Base-by-base conservation (phyloP, 2,797 vertebrate genomes). In the Cetoscarus ocellatus region DNA sequence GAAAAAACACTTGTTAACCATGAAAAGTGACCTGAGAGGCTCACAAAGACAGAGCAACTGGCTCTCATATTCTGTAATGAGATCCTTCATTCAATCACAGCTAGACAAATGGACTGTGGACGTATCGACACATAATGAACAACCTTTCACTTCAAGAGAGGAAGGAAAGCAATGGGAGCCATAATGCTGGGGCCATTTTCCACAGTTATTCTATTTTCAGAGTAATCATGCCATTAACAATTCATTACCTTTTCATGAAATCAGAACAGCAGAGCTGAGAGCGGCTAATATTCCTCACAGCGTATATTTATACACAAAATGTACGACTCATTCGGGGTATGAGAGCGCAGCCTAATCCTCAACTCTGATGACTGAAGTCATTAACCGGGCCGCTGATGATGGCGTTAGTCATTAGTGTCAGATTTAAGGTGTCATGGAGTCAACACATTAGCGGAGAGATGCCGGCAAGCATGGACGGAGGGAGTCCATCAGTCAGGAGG, bases 191-290 rank as follows among this genome's bases (percentile, higher is more conserved):
- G 42, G 35, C 71, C 83, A 73, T 81, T 87, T 77, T 70, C 78
- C 72, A 77, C 55, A 58, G 79, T 81, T 85, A 80, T 85, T 75
- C 85, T 83, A 79, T 86, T 87, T 62, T 81, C 85, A 81, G 69
- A 79, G 75, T 79, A 88, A 88, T 84, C 81, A 76, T 56, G 18
- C 50, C 82, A 87, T 92, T 90, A 88, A 86, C 84, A 83, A 89
- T 65, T 88, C 89, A 91, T 92, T 86, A 85, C 86, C 84, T 84
- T 81, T 67, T 83, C 48, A 80, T 75, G 70, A 76, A 88, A 87
- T 75, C 75, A 61, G 56, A 83, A 70, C 57, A 57, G 75, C 82
- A 59, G 79, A 17, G n/a, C 73, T 64, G 70, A 83, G 80, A 75
- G 70, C 70, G 58, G 86, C 82, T 85, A 77, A 86, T 82, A 84